Base-by-base conservation (phyloP, 2,888 invertebrate species). In the Sminthurinus aureus region DNA sequence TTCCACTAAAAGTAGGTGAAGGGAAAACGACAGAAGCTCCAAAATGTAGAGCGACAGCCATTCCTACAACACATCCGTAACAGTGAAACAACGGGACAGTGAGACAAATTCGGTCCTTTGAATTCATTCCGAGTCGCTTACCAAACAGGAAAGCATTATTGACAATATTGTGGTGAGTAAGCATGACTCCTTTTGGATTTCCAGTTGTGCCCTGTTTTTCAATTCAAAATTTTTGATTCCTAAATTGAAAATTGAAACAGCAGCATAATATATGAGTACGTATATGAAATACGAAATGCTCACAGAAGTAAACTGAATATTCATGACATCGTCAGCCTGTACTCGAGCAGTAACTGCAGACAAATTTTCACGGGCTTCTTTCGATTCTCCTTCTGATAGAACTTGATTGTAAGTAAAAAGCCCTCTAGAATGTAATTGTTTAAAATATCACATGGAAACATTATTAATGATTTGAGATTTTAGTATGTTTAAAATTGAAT, bases 281-380 rank as follows among this genome's bases (percentile, higher is more conserved):
- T 38, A 38, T 6, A 38, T 38, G 38, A 38, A 38, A 38, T 38
- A 38, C n/a, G n/a, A n/a, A n/a, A 24, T 81, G 89, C 90, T 89
- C 89, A 92, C 93, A 0, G 96, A 96, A 0, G 96, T 96, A 89
- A 96, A 96, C 89, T 96, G 93, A 87, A 97, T 94, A 89, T 95
- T 95, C 88, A 93, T 93, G 0, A 93, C 92, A 73, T 93, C 92
- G 89, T 94, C 94, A 64, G 95, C 93, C 78, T 93, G 92, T 15
- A 96, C 91, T 0, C 90, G 88, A 0, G 90, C 87, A 89, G 94
- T 93, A 81, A 92, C 89, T 69, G 91, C 89, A 18, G 89, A 87
- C 67, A 92, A 88, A 20, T 88, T 86, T 58, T 88, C 84, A 18
- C 89, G 86, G 26, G 90, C 89, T n/a, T 90, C 89, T 13, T 87